A percentile compares a stretch with the other conserved stretches of the same genome.
Conservation (phyloP, 1,140 invertebrate genomes). For the Araneus ventricosus region DNA sequence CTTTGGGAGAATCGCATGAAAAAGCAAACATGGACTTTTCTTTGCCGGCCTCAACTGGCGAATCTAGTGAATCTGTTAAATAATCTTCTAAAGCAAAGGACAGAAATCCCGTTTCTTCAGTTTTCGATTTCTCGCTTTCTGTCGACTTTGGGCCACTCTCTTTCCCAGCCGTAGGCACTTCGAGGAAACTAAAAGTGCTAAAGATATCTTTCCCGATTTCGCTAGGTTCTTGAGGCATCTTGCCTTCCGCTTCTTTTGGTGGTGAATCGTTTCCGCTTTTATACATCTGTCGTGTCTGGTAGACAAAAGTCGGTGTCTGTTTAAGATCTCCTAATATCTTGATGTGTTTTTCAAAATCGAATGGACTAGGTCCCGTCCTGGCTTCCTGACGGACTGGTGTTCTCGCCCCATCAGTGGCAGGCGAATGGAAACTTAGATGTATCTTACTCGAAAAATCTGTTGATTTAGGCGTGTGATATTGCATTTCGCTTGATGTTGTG, state of each 20-base stretch:
- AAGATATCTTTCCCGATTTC: not conserved
- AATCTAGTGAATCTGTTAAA: constrained; percentile 25
- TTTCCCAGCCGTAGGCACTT: not conserved
- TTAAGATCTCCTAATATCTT: constrained; percentile 28
- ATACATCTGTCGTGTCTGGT: constrained; percentile 46
- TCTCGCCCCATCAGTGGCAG: not conserved
- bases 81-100: constrained; percentile 52
- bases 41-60: not conserved
- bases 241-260: not conserved
- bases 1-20: not conserved
- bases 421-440: not conserved
- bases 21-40: constrained; percentile 62
- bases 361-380: not conserved
- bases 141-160: too few species aligned
- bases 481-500: not conserved
- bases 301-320: constrained; percentile 24
- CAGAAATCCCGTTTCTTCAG: constrained; percentile 22
- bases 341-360: constrained; percentile 63
- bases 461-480: not conserved
- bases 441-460: not conserved
- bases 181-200: not conserved
- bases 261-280: not conserved
- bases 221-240: not conserved
- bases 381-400: not conserved
- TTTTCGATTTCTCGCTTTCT: not conserved